Evolutionary conservation across 1,140 invertebrate species (phyloP), one percentile per base, ranked within the genome.

Genomic region (Polypedilum vanderplanki): DNA sequence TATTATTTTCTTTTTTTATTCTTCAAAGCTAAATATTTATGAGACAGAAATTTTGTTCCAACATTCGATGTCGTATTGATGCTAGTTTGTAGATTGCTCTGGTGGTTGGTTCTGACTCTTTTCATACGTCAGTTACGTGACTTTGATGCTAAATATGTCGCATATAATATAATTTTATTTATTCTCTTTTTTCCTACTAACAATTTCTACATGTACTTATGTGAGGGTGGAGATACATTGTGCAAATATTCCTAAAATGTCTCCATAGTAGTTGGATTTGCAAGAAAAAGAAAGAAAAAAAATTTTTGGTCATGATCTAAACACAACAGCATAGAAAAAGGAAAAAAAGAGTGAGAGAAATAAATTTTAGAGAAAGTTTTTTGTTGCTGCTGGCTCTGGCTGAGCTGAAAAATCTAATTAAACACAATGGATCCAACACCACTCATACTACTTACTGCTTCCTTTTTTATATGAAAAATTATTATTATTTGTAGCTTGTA

Each of bases 51-150:
- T 33, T 33, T 33, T 33, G 24, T 33, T 1, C 5, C 5, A n/a
- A 57, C 46, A n/a, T 12, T 57, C n/a, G 12, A 57, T 57, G 4
- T 12, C n/a, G 10, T 57, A 57, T 57, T 12, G 46, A n/a, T n/a
- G 46, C n/a, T n/a, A 57, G 46, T 57, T n/a, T 57, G 46, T 12
- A 12, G 12, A 12, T 57, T n/a, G 12, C 7, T 12, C 3, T 15
- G 15, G n/a, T 57, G n/a, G 46, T 57, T n/a, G 46, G 46, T 57
- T 57, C 46, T n/a, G 9, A 33, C 24, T 57, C 46, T 12, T 3
- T 70, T 20, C 65, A 70, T 70, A 20, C 65, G 65, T 70, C 65
- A 70, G 65, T 70, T 70, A 70, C 65, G 65, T 70, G 65, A 70
- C 65, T 70, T 57, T 57, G 46, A 57, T 57, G 46, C 46, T 57